Percentiles rank a stretch among this genome's conserved stretches.
phyloP scores from a whole-genome alignment of 2,113 vertebrate species.

The Engystomops pustulosus region DNA sequence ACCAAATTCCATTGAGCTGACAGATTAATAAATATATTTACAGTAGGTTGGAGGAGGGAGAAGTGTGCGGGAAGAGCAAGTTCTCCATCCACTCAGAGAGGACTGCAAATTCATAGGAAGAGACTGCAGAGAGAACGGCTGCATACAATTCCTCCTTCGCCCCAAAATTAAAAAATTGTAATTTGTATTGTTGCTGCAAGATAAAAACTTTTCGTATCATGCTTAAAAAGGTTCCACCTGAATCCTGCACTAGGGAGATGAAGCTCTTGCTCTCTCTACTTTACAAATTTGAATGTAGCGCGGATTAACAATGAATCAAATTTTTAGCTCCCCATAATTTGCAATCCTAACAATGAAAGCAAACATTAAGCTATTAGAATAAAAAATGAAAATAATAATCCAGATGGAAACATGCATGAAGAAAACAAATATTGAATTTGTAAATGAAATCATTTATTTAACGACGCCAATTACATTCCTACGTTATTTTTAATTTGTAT shows the following conservation, averaged over 20 bases:
- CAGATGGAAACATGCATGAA: background rate
- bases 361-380: slow-evolving; percentile 15
- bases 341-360: background rate
- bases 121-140: no score
- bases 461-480: background rate
- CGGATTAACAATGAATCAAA: background rate
- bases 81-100: no score
- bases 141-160: no score
- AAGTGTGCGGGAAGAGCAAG: no score
- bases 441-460: slow-evolving; percentile 23
- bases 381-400: slow-evolving; percentile 2
- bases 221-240: no score
- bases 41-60: no score
- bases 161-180: no score
- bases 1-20: no score
- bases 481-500: slow-evolving; percentile 29
- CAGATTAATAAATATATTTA: no score
- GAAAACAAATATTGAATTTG: slow-evolving; percentile 30
- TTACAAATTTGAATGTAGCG: background rate
- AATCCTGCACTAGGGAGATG: background rate
- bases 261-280: background rate
- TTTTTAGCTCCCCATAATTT: background rate
- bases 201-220: no score
- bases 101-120: no score
- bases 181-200: no score